Conservation (phyloP, 2,797 vertebrate genomes). For the Thunnus albacares region DNA sequence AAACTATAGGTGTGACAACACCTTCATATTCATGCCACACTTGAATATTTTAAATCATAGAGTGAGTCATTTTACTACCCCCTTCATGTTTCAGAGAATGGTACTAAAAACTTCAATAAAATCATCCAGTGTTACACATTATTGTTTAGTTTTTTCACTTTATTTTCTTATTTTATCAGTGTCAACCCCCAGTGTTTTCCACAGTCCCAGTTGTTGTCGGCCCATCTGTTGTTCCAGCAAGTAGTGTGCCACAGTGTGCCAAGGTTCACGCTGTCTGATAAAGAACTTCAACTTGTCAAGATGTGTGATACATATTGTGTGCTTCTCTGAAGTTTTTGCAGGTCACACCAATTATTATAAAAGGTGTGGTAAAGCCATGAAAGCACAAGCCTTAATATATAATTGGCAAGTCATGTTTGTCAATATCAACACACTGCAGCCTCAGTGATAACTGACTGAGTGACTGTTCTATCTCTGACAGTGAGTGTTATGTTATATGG, state of each 20-base stretch:
- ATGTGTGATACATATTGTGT: background rate
- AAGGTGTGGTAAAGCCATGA: background rate
- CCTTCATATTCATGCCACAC: slow-evolving; percentile 17
- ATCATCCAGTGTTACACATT: slow-evolving; percentile 18
- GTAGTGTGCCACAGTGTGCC: slow-evolving; percentile 23
- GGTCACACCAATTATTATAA: background rate
- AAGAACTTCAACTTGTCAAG: slow-evolving; percentile 8
- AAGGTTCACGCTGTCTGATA: background rate
- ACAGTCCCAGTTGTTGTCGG: background rate
- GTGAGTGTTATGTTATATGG: slow-evolving; percentile 26
- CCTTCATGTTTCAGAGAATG: background rate
- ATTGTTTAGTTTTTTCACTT: background rate
- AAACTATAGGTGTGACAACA: no score
- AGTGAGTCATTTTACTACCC: slow-evolving; percentile 14
- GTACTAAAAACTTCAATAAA: slow-evolving; percentile 31
- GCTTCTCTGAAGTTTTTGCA: background rate
- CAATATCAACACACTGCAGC: slow-evolving; percentile 4
- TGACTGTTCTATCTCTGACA: slow-evolving; percentile 26
- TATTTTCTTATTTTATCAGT: background rate
- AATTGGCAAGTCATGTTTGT: slow-evolving; percentile 7
- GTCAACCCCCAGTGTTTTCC: background rate
- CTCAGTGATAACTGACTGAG: slow-evolving; percentile 42
- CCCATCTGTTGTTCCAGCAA: background rate
- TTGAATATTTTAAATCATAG: slow-evolving; percentile 39
- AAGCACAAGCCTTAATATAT: background rate